Evolutionary conservation across 2,888 invertebrate species (phyloP).

Genomic region (Lithosia quadra): DNA sequence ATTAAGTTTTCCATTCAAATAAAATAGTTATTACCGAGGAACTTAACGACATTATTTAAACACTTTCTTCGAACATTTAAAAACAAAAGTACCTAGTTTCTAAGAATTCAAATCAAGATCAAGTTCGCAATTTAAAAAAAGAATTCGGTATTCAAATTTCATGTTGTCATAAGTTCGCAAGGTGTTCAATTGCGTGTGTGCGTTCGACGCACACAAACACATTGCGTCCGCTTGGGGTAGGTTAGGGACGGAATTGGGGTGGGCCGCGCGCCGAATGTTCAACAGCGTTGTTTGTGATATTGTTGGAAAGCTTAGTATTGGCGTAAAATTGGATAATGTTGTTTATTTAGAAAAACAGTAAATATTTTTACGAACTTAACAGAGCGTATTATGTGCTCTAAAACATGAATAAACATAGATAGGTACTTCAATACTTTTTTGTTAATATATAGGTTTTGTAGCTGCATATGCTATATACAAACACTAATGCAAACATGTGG

Average conservation of each 20-base stretch:
- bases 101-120: slow-evolving; percentile 14
- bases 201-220: slow-evolving; percentile 47
- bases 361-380: neutral
- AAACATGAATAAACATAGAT: neutral
- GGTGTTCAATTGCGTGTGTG: slow-evolving; percentile 47
- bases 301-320: slow-evolving; percentile 49
- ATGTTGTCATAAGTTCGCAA: slow-evolving; percentile 49
- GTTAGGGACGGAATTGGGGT: slow-evolving; percentile 82
- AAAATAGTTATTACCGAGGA: neutral
- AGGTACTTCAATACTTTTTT: too few species aligned
- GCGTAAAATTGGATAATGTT: slow-evolving; percentile 26
- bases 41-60: neutral
- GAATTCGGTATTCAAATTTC: slow-evolving; percentile 39
- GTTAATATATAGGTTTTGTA: neutral
- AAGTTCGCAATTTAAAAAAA: slow-evolving; percentile 32
- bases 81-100: neutral
- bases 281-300: slow-evolving; percentile 79
- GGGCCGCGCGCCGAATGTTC: slow-evolving; percentile 79
- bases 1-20: slow-evolving; percentile 2
- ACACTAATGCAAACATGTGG: too few species aligned
- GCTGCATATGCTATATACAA: too few species aligned
- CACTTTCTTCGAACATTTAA: slow-evolving; percentile 1
- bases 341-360: neutral
- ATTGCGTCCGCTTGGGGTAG: slow-evolving; percentile 76
- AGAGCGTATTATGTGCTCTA: neutral